Evolutionary conservation across 2,888 invertebrate species (phyloP).

Genomic region (Falcaria lacertinaria): DNA sequence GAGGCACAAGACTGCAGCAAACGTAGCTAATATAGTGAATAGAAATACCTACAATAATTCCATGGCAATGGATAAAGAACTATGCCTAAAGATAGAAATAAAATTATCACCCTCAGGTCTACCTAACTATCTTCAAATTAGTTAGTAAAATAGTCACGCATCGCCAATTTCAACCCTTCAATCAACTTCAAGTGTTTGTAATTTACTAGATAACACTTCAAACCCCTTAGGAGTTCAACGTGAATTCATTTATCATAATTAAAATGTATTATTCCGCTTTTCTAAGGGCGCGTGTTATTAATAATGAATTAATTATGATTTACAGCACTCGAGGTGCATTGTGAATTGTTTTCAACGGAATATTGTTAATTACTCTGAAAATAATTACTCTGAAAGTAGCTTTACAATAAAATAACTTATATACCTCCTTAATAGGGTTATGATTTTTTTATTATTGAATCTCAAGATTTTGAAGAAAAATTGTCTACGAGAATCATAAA

Average conservation of each 20-base stretch:
- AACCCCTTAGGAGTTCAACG: slow-evolving; percentile 21
- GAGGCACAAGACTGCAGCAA: too few species aligned
- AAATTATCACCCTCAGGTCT: background rate
- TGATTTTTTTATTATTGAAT: too few species aligned
- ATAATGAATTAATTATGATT: slow-evolving; percentile 49
- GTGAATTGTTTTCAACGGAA: slow-evolving; percentile 19
- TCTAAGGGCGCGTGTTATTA: slow-evolving; percentile 38
- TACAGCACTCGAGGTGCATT: slow-evolving; percentile 19
- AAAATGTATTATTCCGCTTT: slow-evolving; percentile 52
- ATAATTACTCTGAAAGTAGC: background rate
- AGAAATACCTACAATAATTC: too few species aligned
- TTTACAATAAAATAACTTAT: background rate
- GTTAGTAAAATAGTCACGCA: background rate
- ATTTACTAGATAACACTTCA: slow-evolving; percentile 9
- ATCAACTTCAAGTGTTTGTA: background rate
- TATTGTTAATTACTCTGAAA: background rate
- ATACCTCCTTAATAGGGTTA: too few species aligned
- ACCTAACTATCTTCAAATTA: background rate
- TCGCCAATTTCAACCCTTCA: background rate
- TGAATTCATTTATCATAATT: slow-evolving; percentile 55
- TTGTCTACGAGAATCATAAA: too few species aligned
- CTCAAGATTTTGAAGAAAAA: too few species aligned
- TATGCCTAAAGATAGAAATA: too few species aligned
- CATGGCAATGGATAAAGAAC: too few species aligned
- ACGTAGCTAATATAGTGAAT: too few species aligned